phyloP scores from a whole-genome alignment of 2,113 vertebrate genomes.

The Illadopsis cleaveri region DNA sequence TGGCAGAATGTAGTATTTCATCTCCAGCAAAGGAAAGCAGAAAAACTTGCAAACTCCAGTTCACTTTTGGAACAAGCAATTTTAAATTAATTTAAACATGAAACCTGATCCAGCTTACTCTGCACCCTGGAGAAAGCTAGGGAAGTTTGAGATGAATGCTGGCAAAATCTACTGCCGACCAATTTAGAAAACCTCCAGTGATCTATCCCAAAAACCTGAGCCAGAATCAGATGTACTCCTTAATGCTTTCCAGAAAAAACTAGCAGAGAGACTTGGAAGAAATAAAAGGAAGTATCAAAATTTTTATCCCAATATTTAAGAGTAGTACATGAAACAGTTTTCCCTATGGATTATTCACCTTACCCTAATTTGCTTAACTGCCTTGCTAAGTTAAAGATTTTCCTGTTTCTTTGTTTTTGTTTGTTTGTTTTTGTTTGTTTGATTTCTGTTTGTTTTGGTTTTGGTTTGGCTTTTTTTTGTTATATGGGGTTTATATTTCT shows the following conservation, averaged over 20 bases:
- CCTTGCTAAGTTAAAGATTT: not conserved
- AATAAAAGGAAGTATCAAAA: not conserved
- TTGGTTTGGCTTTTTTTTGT: not conserved
- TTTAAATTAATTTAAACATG: slow-evolving; percentile 50
- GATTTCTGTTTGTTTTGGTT: no score
- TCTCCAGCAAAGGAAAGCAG: not conserved
- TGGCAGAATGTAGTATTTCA: not conserved
- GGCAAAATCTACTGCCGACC: slow-evolving; percentile 16
- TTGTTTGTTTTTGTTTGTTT: not conserved
- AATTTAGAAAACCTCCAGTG: slow-evolving; percentile 42
- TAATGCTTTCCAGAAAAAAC: not conserved
- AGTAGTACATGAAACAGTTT: not conserved
- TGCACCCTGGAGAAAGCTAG: slow-evolving; percentile 20
- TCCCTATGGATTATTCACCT: not conserved
- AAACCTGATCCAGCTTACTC: slow-evolving; percentile 26
- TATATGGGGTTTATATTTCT: not conserved
- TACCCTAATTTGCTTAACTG: not conserved
- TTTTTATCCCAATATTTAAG: not conserved
- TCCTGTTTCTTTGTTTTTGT: not conserved
- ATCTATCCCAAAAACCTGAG: not conserved
- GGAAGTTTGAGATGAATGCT: slow-evolving; percentile 29
- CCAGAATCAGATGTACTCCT: not conserved
- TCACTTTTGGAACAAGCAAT: slow-evolving; percentile 25
- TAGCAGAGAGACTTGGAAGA: not conserved
- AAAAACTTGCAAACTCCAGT: slow-evolving; percentile 3